Percentiles rank a stretch among this genome's conserved stretches.
Conservation (phyloP, 2,888 invertebrate genomes). For the Cephus rjabovi region DNA sequence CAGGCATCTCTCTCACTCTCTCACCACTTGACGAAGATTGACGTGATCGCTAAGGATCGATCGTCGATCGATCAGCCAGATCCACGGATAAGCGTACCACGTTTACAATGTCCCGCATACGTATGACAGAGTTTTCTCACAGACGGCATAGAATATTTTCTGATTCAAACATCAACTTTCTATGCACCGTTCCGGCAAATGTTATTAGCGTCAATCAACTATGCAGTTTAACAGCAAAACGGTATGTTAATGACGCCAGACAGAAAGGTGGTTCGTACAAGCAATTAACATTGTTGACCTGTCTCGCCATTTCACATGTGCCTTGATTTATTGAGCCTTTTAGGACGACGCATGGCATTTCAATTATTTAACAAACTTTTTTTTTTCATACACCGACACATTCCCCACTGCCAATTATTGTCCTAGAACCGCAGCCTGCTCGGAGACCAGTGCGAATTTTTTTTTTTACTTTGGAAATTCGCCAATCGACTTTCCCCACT, state of each 20-base stretch:
- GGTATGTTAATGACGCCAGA: slow-evolving; percentile 21
- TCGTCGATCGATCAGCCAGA: not conserved
- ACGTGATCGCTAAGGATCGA: not conserved
- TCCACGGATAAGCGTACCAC: not conserved
- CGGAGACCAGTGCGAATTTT: not conserved
- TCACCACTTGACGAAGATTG: not conserved
- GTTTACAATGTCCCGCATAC: not conserved
- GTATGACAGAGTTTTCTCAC: not conserved
- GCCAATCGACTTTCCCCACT: not conserved
- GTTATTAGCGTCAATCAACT: slow-evolving; percentile 13
- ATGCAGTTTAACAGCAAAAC: slow-evolving; percentile 7
- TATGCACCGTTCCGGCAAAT: slow-evolving; percentile 23
- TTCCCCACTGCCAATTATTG: slow-evolving; percentile 51
- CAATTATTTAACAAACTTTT: slow-evolving; percentile 24
- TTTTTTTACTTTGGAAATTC: not conserved
- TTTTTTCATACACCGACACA: slow-evolving; percentile 34
- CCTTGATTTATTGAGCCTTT: slow-evolving; percentile 47
- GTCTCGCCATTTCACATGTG: slow-evolving; percentile 21
- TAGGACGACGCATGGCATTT: slow-evolving; percentile 21
- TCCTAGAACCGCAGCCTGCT: slow-evolving; percentile 27
- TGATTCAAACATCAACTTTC: slow-evolving; percentile 53
- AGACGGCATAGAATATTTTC: slow-evolving; percentile 14
- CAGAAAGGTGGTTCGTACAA: slow-evolving; percentile 14
- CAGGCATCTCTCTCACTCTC: not conserved
- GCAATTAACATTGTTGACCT: slow-evolving; percentile 51